A percentile compares a stretch with the other conserved stretches of the same genome.
Conservation (phyloP, 2,797 vertebrate species). For the Xerus rutilus region DNA sequence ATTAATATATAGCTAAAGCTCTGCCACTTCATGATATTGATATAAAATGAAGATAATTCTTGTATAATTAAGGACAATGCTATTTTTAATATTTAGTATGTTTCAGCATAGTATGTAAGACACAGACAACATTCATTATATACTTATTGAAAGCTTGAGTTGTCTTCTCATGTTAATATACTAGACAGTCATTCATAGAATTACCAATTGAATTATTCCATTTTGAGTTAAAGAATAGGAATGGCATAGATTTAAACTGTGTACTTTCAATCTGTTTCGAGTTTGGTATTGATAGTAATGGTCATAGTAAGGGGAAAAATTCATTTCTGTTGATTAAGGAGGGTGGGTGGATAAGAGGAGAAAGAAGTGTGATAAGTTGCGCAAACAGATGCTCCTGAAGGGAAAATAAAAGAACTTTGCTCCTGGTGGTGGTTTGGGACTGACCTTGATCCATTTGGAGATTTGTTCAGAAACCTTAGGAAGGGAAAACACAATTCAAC, state of each 20-base stretch:
- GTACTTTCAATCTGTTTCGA: not conserved
- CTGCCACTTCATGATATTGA: not conserved
- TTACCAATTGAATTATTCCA: not conserved
- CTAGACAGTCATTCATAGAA: not conserved
- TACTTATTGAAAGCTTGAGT: not conserved
- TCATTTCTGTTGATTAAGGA: not conserved
- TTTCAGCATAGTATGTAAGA: not conserved
- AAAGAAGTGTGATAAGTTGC: not conserved
- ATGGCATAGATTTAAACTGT: not conserved
- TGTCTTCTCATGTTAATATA: not conserved
- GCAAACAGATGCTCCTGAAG: not conserved
- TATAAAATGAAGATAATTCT: not conserved
- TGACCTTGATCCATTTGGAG: not conserved
- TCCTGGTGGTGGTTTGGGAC: not conserved
- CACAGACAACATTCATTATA: not conserved
- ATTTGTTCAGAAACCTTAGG: not conserved
- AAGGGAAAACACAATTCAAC: not conserved
- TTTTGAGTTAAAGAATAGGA: not conserved
- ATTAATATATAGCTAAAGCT: conserved; percentile 1
- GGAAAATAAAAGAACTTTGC: not conserved
- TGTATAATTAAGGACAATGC: not conserved
- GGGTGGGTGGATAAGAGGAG: no score
- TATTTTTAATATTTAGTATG: conserved; percentile 27
- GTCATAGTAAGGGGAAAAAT: not conserved
- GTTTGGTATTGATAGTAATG: no score